These are phyloP conservation scores for Drosophila birchii DNA, from an alignment of 2,888 invertebrate genomes.

Conservation along the genomic window DNA sequence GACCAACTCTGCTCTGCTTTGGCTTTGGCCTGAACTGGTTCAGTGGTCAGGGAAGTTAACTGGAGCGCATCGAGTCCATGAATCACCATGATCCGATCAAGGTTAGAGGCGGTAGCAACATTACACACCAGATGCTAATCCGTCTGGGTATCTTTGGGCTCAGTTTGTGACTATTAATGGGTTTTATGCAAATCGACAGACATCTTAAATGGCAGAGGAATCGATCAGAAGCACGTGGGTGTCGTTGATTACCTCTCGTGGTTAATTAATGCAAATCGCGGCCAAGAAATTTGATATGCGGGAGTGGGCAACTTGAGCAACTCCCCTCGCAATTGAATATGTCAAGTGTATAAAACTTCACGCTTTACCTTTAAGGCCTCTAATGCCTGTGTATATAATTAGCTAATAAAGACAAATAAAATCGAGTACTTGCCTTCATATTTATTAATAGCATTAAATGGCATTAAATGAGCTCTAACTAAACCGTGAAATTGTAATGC, in stretches of 20 bases:
- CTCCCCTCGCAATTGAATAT: slow-evolving; percentile 23
- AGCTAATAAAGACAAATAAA: neutral
- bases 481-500: neutral
- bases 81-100: slow-evolving; percentile 15
- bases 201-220: slow-evolving; percentile 55
- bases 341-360: slow-evolving; percentile 17
- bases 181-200: slow-evolving; percentile 63
- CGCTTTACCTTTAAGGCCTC: neutral
- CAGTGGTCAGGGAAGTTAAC: slow-evolving; percentile 41
- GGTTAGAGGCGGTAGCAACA: slow-evolving; percentile 3
- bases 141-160: slow-evolving; percentile 64
- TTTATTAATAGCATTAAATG: slow-evolving; percentile 1
- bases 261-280: slow-evolving; percentile 49
- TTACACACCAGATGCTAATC: slow-evolving; percentile 48
- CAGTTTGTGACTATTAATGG: slow-evolving; percentile 35
- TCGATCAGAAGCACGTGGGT: slow-evolving; percentile 47
- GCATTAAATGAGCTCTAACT: neutral
- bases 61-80: slow-evolving; percentile 28
- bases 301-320: slow-evolving; percentile 32
- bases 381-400: neutral
- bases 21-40: slow-evolving; percentile 35
- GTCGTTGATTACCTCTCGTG: slow-evolving; percentile 49
- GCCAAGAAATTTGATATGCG: slow-evolving; percentile 38
- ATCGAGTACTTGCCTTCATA: neutral
- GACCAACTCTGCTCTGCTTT: slow-evolving; percentile 23